Conservation (phyloP, 2,888 invertebrate species). For the Unio pictorum region DNA sequence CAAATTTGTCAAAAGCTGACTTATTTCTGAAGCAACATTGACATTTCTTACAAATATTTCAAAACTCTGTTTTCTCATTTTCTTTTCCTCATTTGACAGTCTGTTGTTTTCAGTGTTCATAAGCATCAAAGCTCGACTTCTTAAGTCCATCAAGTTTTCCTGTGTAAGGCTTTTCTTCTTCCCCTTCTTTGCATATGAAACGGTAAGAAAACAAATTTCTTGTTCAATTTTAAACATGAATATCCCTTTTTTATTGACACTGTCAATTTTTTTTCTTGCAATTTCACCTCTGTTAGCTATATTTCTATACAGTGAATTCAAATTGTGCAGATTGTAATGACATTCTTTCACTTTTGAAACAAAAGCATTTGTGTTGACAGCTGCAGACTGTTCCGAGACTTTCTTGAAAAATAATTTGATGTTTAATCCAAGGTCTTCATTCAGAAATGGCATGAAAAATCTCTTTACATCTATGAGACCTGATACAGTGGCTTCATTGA, state of each 20-base stretch:
- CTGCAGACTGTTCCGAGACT: slow-evolving; percentile 16
- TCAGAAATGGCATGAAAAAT: slow-evolving; percentile 32
- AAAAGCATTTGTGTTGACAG: slow-evolving; percentile 12
- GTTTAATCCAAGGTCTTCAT: slow-evolving; percentile 3
- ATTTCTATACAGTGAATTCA: slow-evolving; percentile 38
- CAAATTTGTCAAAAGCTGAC: slow-evolving; percentile 4
- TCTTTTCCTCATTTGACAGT: too few relatives aligned
- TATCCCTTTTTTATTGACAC: slow-evolving; percentile 25
- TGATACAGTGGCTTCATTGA: slow-evolving; percentile 43
- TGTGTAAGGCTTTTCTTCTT: slow-evolving; percentile 8
- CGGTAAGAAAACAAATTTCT: slow-evolving; percentile 14
- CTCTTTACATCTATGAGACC: slow-evolving; percentile 39
- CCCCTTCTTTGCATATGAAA: slow-evolving; percentile 23
- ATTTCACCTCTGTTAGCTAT: slow-evolving; percentile 46
- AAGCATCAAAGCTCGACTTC: slow-evolving; percentile 38
- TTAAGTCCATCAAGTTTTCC: slow-evolving; percentile 25
- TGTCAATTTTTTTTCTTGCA: slow-evolving; percentile 36
- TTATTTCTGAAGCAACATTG: slow-evolving; percentile 17
- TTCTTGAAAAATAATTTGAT: neutral
- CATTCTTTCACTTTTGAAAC: slow-evolving; percentile 34
- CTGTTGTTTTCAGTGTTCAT: slow-evolving; percentile 25
- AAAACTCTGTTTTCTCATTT: neutral
- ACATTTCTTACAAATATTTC: slow-evolving; percentile 14
- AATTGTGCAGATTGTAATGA: slow-evolving; percentile 30
- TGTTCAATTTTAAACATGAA: slow-evolving; percentile 23